Base-by-base conservation (phyloP, 2,888 invertebrate genomes). In the Sipunculus nudus region DNA sequence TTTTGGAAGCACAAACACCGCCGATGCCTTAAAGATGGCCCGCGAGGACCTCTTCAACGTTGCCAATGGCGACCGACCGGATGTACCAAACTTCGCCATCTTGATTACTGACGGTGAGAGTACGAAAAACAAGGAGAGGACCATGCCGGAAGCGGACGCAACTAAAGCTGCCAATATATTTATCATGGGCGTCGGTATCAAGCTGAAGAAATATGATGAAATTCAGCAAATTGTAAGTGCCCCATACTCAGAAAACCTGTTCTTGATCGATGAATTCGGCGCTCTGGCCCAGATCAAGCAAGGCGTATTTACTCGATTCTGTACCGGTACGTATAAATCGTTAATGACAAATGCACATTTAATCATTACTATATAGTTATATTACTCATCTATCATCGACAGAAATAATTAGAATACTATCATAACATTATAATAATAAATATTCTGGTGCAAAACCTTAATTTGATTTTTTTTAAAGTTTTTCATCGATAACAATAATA, bases 41-140 rank as follows among this genome's bases (percentile, higher is more conserved):
- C 41, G 63, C 5, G 45, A 59, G 3, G 53, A 53, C 19, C 57
- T 67, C 57, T 68, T 66, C 48, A 64, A 55, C 35, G 21, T 4
- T 35, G 61, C 62, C 10, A 62, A 47, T 32, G 62, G 62, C 0
- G 73, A 74, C 52, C 52, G 73, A 29, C 54, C 53, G 4, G 59
- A 52, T 19, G 63, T 71, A 32, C 72, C 70, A 6, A 71, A 76
- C 48, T 67, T 75, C 23, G 70, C 66, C 3, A 62, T 75, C 26
- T 39, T 76, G 6, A 63, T 76, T 29, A 73, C 74, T 1, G 75
- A 73, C 47, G 76, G 74, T 5, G 46, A 67, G 19, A 65, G 65
- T 8, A 63, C 63, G 48, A 40, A 64, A 39, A 49, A 65, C 41
- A 53, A 49, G 6, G 35, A 39, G 29, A 50, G 55, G 25, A 73